phyloP scores from a whole-genome alignment of 2,113 vertebrate genomes.

The Leptodactylus fuscus region DNA sequence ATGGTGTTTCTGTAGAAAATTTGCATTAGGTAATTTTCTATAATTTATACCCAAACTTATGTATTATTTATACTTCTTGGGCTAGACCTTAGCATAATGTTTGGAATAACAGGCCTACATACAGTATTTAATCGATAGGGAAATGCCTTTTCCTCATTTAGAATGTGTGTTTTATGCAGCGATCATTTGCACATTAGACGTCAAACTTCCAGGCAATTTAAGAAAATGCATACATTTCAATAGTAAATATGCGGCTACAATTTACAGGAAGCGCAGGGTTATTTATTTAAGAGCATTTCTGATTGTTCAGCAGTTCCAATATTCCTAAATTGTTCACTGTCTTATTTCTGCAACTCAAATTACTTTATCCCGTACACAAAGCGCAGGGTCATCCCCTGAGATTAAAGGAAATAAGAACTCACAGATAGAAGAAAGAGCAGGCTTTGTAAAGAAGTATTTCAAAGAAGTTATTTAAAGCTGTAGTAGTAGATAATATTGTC shows the following conservation, averaged over 20 bases:
- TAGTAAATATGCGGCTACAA: neutral
- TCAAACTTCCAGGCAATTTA: constrained; percentile 20
- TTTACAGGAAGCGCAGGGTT: neutral
- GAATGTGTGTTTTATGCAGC: constrained; percentile 11
- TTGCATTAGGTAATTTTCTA: constrained; percentile 30
- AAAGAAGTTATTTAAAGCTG: constrained; percentile 3
- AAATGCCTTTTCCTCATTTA: constrained; percentile 18
- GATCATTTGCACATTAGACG: constrained; percentile 40
- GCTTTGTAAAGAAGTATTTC: neutral
- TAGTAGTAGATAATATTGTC: neutral
- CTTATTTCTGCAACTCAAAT: constrained; percentile 14
- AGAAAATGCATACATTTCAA: neutral
- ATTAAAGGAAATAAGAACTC: constrained; percentile 25
- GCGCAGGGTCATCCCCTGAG: constrained; percentile 4
- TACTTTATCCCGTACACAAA: constrained; percentile 1
- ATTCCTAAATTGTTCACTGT: neutral
- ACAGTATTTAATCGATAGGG: neutral
- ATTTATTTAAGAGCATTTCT: neutral
- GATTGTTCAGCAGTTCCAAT: neutral
- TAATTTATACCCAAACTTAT: constrained; percentile 31
- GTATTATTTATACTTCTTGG: constrained; percentile 32
- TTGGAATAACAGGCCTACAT: constrained; percentile 26
- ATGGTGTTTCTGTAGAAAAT: constrained; percentile 4
- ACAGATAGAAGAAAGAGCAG: neutral
- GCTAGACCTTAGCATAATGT: constrained; percentile 18